Evolutionary conservation across 2,888 invertebrate genomes (phyloP), one percentile per base, ranked within the genome.

Genomic region (Teinopalpus imperialis): DNA sequence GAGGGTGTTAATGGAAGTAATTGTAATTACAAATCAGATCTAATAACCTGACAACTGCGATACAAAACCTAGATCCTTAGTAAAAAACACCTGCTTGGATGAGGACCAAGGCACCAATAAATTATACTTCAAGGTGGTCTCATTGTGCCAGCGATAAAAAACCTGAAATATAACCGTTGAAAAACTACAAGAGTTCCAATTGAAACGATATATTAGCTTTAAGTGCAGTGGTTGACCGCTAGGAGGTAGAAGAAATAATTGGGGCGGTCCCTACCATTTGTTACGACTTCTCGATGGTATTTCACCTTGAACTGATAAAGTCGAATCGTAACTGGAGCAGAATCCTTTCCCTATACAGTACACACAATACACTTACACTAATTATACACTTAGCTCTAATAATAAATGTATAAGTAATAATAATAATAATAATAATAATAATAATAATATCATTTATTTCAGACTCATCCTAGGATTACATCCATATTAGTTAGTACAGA

Each of bases 161-260:
- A 26, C 34, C 1, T 40, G 23, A 18, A 41, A 32, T 40, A n/a
- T 34, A 9, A 35, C 10, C 40, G 9, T 29, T 29, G 16, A 35
- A 40, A 46, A 46, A 40, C 27, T 16, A 46, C 46, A 36, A 27
- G 29, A 39, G 24, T 18, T 40, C 20, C 27, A 39, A 31, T 18
- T 29, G 34, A 43, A 34, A 41, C 29, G 35, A 40, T 40, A 40
- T 40, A 46, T 40, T 41, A 41, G 41, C 29, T 40, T 27, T 40
- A 40, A 45, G 14, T 29, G 45, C 40, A 23, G 16, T 9, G 41
- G 23, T 12, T 26, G 27, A 26, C 26, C 32, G 39, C 40, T 34
- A 32, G 10, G 30, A 26, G 24, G 30, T 27, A 44, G 40, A 50
- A 52, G 43, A 49, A 48, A 47, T 48, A 52, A 49, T 49, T 48